Evolutionary conservation across 2,113 vertebrate species (phyloP).

Genomic region (Guaruba guarouba): DNA sequence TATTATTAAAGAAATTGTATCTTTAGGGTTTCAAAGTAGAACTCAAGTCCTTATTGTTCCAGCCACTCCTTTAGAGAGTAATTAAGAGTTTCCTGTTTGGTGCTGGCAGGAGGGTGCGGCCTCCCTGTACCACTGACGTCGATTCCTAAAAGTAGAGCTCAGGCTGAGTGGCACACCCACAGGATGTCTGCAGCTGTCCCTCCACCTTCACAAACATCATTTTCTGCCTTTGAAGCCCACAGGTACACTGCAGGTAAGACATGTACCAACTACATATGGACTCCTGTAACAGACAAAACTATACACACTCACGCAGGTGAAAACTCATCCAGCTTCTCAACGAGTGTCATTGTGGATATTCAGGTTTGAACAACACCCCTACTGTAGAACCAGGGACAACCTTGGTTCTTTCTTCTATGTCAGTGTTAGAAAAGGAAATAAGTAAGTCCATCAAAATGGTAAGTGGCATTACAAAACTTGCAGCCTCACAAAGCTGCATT

Average conservation of each 20-base stretch:
- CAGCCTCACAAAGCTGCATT: neutral
- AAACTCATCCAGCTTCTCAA: neutral
- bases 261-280: fast-evolving
- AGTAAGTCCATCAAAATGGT: neutral
- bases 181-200: constrained; percentile 51
- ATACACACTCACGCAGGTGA: fast-evolving
- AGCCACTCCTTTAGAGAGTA: constrained; percentile 40
- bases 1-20: neutral
- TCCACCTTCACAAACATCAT: constrained; percentile 36
- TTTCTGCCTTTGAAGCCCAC: neutral
- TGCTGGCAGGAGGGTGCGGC: constrained; percentile 51
- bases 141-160: constrained; percentile 64
- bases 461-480: neutral
- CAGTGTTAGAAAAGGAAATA: neutral
- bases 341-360: neutral
- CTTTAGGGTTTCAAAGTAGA: constrained; percentile 33
- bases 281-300: neutral
- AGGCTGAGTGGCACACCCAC: constrained; percentile 48
- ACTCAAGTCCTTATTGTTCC: constrained; percentile 30
- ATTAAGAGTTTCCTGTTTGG: constrained; percentile 72
- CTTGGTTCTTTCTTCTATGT: neutral
- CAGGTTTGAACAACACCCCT: neutral
- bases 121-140: constrained; percentile 18
- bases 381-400: neutral
- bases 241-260: constrained; percentile 19